These are phyloP conservation scores for Loris lydekkerianus DNA, from an alignment of 2,797 vertebrate genomes.

Conservation along the genomic window DNA sequence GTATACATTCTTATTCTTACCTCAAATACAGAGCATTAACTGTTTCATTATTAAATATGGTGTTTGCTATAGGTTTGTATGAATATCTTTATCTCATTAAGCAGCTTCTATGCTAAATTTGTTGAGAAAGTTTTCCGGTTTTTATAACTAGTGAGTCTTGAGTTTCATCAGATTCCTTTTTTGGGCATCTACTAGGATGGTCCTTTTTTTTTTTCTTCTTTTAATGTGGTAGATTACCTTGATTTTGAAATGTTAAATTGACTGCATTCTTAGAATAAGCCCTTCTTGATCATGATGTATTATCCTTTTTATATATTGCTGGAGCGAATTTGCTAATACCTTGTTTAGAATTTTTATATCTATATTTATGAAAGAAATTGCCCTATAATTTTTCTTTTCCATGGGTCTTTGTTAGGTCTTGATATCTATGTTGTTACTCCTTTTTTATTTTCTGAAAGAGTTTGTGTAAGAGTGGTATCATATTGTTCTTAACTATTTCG, in stretches of 20 bases:
- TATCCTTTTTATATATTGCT: not conserved
- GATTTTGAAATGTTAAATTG: slow-evolving; percentile 2
- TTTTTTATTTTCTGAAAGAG: slow-evolving; percentile 37
- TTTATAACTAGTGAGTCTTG: not conserved
- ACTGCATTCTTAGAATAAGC: not conserved
- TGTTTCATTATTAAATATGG: not conserved
- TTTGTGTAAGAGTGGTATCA: not conserved
- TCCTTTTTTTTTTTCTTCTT: not conserved
- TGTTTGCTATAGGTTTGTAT: not conserved
- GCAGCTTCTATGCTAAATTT: not conserved
- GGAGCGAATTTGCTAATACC: not conserved
- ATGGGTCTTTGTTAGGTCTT: not conserved
- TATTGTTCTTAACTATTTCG: not conserved
- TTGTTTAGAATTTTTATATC: slow-evolving; percentile 14
- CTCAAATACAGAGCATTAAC: not conserved
- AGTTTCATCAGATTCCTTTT: not conserved
- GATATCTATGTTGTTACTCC: not conserved
- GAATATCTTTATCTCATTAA: not conserved
- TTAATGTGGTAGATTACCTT: not conserved
- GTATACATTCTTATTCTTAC: slow-evolving; percentile 16
- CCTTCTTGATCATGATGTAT: not conserved
- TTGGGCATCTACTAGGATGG: not conserved
- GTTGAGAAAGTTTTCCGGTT: not conserved
- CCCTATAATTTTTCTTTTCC: slow-evolving; percentile 22
- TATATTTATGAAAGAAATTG: slow-evolving; percentile 16